phyloP scores from a whole-genome alignment of 1,140 invertebrate species.

The Drosophila takahashii region DNA sequence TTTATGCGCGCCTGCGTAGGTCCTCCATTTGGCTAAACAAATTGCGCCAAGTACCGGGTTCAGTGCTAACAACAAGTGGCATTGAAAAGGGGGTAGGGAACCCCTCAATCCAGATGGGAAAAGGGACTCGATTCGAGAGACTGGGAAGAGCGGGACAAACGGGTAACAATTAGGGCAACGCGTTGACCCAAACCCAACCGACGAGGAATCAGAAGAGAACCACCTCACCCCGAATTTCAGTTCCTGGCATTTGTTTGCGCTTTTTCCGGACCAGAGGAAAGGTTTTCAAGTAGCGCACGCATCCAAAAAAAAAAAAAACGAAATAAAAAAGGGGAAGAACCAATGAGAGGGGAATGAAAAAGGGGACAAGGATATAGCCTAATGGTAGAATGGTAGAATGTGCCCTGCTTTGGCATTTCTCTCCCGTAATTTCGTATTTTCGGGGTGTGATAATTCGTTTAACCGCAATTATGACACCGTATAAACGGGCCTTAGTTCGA shows the following conservation, averaged over 20 bases:
- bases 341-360: slow-evolving; percentile 6
- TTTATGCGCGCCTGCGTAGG: slow-evolving; percentile 63
- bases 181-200: slow-evolving; percentile 46
- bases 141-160: slow-evolving; percentile 18
- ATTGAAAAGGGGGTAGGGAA: slow-evolving; percentile 11
- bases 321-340: slow-evolving; percentile 31
- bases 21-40: slow-evolving; percentile 66
- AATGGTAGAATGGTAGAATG: slow-evolving; percentile 16
- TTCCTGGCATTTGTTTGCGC: slow-evolving; percentile 30
- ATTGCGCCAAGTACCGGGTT: slow-evolving; percentile 60
- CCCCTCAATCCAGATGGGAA: neutral
- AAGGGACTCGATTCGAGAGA: neutral
- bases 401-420: slow-evolving; percentile 31
- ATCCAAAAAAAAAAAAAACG: slow-evolving; percentile 10
- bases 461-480: slow-evolving; percentile 82
- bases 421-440: slow-evolving; percentile 21
- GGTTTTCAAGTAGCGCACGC: slow-evolving; percentile 61
- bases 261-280: slow-evolving; percentile 46
- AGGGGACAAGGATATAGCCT: slow-evolving; percentile 36
- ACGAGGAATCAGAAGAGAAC: slow-evolving; percentile 12
- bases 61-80: slow-evolving; percentile 30
- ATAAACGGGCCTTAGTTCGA: slow-evolving; percentile 52
- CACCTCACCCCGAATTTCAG: slow-evolving; percentile 16
- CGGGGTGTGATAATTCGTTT: slow-evolving; percentile 82
- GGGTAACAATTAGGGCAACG: slow-evolving; percentile 68